Percentiles rank a stretch among this genome's conserved stretches.
phyloP scores from a whole-genome alignment of 1,140 invertebrate genomes.

The Hermetia illucens region DNA sequence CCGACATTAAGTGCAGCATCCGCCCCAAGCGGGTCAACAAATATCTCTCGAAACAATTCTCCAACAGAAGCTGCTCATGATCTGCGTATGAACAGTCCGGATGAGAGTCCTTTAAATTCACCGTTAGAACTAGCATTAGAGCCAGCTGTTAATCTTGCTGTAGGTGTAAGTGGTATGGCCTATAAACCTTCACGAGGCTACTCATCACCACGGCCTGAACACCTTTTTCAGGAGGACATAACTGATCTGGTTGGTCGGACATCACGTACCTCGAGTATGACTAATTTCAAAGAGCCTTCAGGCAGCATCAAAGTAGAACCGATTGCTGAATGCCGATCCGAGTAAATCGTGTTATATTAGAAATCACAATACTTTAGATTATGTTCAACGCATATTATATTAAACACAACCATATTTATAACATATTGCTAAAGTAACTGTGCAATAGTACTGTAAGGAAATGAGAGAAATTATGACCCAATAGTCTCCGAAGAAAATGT shows the following conservation, averaged over 20 bases:
- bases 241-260: constrained; percentile 19
- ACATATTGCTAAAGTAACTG: too few relatives aligned
- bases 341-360: too few relatives aligned
- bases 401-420: too few relatives aligned
- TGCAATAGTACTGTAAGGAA: too few relatives aligned
- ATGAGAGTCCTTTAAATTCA: constrained; percentile 38
- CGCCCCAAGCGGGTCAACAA: too few relatives aligned
- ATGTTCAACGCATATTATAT: too few relatives aligned
- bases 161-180: constrained; percentile 47
- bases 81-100: constrained; percentile 35
- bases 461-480: too few relatives aligned
- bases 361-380: too few relatives aligned
- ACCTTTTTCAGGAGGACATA: constrained; percentile 44
- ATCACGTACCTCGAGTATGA: constrained; percentile 1
- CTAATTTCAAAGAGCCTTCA: constrained; percentile 3
- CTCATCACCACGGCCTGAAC: constrained; percentile 44
- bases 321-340: constrained; percentile 34
- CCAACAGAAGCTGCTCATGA: constrained; percentile 36
- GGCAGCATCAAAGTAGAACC: constrained; percentile 35
- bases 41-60: background rate
- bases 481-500: too few relatives aligned
- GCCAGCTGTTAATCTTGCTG: constrained; percentile 39
- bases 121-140: constrained; percentile 33
- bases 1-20: constrained; percentile 1
- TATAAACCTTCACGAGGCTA: constrained; percentile 44